Evolutionary conservation across 2,888 invertebrate genomes (phyloP).

Genomic region (Parnassius mnemosyne): DNA sequence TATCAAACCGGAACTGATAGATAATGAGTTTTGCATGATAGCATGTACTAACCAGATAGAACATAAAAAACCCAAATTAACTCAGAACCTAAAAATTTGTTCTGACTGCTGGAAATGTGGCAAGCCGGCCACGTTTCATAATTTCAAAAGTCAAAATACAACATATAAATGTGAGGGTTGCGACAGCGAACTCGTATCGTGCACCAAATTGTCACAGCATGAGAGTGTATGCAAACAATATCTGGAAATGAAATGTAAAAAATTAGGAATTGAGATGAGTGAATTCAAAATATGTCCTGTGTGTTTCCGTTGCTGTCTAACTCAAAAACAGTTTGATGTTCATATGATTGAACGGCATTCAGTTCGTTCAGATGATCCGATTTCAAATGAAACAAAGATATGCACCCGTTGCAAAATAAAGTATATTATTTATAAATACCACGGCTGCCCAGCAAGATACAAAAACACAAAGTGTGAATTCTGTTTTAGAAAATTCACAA

Average conservation of each 20-base stretch:
- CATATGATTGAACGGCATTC: slow-evolving; percentile 4
- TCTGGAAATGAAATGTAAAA: not conserved
- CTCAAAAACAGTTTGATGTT: not conserved
- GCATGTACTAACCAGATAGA: not conserved
- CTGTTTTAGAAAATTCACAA: slow-evolving; percentile 2
- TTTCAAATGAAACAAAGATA: not conserved
- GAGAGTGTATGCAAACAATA: slow-evolving; percentile 2
- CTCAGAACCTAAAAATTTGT: not conserved
- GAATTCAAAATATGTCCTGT: not conserved
- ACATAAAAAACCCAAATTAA: too few relatives aligned
- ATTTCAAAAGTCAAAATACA: not conserved
- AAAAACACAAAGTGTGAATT: not conserved
- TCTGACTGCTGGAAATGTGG: slow-evolving; percentile 10
- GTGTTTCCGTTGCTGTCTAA: not conserved
- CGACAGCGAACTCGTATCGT: not conserved
- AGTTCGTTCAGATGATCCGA: slow-evolving; percentile 4
- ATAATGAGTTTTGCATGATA: not conserved
- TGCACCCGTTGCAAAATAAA: not conserved
- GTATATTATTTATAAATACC: not conserved
- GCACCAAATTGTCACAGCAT: not conserved
- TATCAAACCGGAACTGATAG: not conserved
- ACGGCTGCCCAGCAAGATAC: slow-evolving; percentile 4
- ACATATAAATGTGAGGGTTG: slow-evolving; percentile 8
- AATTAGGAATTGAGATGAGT: not conserved
- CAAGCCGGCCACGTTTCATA: not conserved